These are phyloP conservation scores for Pituophis catenifer DNA, from an alignment of 2,113 vertebrate genomes.

Conservation along the genomic window DNA sequence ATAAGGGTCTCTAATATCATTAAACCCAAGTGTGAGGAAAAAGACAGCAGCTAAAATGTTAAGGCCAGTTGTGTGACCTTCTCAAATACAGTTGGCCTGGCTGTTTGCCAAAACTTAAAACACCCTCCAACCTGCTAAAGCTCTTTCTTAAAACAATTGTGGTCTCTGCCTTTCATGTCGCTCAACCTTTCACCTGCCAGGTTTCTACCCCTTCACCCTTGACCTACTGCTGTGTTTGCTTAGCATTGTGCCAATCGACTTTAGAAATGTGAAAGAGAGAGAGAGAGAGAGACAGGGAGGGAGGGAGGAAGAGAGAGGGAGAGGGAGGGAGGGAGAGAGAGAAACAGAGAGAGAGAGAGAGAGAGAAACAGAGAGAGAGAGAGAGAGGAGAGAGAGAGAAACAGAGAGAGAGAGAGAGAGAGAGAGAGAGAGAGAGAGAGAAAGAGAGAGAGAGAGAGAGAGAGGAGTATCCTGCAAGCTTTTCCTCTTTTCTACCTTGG, in stretches of 20 bases:
- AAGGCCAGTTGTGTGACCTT: constrained; percentile 46
- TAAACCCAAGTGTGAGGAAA: constrained; percentile 31
- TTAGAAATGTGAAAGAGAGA: constrained; percentile 77
- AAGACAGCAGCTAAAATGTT: constrained; percentile 50
- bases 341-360: too few species aligned
- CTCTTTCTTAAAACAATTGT: constrained; percentile 67
- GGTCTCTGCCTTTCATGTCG: constrained; percentile 79
- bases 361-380: background rate
- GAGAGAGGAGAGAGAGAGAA: too few species aligned
- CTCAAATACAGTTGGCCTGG: constrained; percentile 7
- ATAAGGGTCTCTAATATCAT: background rate
- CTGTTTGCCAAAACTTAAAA: constrained; percentile 34
- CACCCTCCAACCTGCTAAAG: constrained; percentile 64
- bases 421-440: too few species aligned
- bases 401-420: too few species aligned
- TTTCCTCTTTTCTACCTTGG: background rate
- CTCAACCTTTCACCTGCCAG: constrained; percentile 83
- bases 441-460: too few species aligned
- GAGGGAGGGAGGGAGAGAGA: too few species aligned
- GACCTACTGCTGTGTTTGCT: constrained; percentile 79
- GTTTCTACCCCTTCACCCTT: constrained; percentile 74
- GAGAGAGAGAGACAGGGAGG: too few species aligned
- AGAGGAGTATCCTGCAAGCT: background rate
- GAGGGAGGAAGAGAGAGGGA: too few species aligned
- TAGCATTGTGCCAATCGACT: constrained; percentile 72